Evolutionary conservation across 2,113 vertebrate species (phyloP).

Genomic region (Gasterosteus nipponicus): DNA sequence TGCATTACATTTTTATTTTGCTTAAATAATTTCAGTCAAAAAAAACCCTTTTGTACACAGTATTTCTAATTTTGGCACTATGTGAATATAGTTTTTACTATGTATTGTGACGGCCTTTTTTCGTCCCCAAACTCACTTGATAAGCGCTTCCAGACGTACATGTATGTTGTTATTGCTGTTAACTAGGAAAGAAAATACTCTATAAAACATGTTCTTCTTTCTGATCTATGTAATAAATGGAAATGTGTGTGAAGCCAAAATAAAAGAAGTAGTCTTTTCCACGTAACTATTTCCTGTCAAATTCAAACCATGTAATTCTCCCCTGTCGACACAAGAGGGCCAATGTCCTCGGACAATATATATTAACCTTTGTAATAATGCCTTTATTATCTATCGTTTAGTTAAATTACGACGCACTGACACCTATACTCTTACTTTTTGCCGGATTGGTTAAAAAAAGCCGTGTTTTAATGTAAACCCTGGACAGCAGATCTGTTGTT

Average conservation of each 20-base stretch:
- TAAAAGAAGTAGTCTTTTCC: constrained; percentile 50
- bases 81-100: constrained; percentile 50
- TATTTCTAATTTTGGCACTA: constrained; percentile 52
- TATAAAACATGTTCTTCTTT: constrained; percentile 19
- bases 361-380: constrained; percentile 34
- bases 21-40: background rate
- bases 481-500: background rate
- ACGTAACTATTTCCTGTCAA: constrained; percentile 15
- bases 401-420: background rate
- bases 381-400: constrained; percentile 17
- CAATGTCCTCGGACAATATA: constrained; percentile 31
- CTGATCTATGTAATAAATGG: constrained; percentile 53
- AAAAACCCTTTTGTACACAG: constrained; percentile 27
- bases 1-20: constrained; percentile 30
- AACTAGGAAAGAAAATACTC: background rate
- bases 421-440: background rate
- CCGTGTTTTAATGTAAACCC: background rate
- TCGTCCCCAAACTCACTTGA: constrained; percentile 32
- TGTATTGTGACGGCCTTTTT: constrained; percentile 50
- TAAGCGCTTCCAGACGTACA: constrained; percentile 45
- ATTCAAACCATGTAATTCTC: constrained; percentile 34
- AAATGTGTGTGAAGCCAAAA: constrained; percentile 65
- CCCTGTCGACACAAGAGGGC: constrained; percentile 55
- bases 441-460: background rate
- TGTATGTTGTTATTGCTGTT: constrained; percentile 57